Conservation (phyloP, 1,140 invertebrate species). For the Drosophila takahashii region DNA sequence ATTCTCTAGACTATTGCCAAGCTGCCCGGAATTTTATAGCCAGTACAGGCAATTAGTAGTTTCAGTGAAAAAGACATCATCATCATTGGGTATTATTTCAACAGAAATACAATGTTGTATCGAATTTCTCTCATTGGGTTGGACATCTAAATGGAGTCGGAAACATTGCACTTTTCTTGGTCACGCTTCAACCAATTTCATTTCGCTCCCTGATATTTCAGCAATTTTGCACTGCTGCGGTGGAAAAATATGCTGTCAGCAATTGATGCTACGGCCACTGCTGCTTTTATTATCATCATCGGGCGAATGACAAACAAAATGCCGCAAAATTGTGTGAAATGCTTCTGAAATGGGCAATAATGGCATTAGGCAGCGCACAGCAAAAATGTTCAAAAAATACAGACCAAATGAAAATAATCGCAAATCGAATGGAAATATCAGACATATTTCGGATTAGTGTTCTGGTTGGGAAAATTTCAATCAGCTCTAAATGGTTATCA, state of each 20-base stretch:
- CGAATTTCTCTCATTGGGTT: slow-evolving; percentile 50
- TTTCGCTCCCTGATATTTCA: slow-evolving; percentile 38
- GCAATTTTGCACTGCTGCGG: slow-evolving; percentile 17
- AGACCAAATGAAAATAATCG: slow-evolving; percentile 32
- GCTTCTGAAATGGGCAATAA: slow-evolving; percentile 44
- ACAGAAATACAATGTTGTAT: slow-evolving; percentile 11
- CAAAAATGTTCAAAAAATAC: slow-evolving; percentile 17
- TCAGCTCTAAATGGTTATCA: slow-evolving; percentile 34
- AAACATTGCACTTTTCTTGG: slow-evolving; percentile 40
- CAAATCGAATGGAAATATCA: slow-evolving; percentile 40
- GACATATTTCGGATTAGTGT: slow-evolving; percentile 33
- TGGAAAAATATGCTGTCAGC: slow-evolving; percentile 21
- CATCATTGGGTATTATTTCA: background rate
- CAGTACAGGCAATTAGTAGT: slow-evolving; percentile 40
- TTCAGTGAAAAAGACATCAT: background rate
- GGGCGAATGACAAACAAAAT: slow-evolving; percentile 45
- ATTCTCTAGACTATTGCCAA: background rate
- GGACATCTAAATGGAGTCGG: slow-evolving; percentile 62
- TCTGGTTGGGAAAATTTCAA: slow-evolving; percentile 29
- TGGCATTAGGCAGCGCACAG: slow-evolving; percentile 23
- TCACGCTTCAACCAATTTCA: slow-evolving; percentile 43
- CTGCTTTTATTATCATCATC: slow-evolving; percentile 31
- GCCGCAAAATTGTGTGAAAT: slow-evolving; percentile 55
- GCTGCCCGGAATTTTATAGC: background rate
- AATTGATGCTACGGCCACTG: slow-evolving; percentile 15